Evolutionary conservation across 1,140 invertebrate genomes (phyloP), one percentile per base, ranked within the genome.

Genomic region (Magallana gigas): DNA sequence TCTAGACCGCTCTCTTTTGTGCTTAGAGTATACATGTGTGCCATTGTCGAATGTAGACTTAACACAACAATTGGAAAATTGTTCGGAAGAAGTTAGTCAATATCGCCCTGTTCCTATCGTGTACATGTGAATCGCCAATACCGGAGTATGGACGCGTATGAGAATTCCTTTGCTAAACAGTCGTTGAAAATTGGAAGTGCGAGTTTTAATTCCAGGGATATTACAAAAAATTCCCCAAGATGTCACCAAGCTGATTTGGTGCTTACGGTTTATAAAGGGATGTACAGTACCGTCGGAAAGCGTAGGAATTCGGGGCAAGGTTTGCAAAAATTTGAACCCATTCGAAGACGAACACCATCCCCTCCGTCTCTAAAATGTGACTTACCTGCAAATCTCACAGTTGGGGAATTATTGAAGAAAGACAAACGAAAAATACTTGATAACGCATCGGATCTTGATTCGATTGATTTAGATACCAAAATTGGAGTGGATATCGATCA

Each of bases 111-210:
- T 8, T 8, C 23, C 14, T 76, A 9, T 76, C 12, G 23, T 76
- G 7, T 36, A 76, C 23, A 76, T 29, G 18, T 12, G 36, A 29
- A 76, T 11, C 14, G 9, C 9, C 68, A 29, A 12, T 23, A 76
- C 36, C 18, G 36, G 36, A 76, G 12, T 76, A 76, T 76, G 68
- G 68, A 76, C 12, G 23, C 23, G 11, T 76, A 12, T 48, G 23
- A 36, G 14, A 76, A 29, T 76, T 76, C 68, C 11, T 76, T 76
- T 36, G 68, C 68, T 12, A 76, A 29, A 76, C 68, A 76, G 12
- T 76, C 68, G 36, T 29, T 48, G 36, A 76, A 76, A 76, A 76
- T 76, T 9, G 68, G 8, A 2, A 36, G 68, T 29, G 68, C 23
- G 29, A 76, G 68, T 29, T 76, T 76, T 76, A 76, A 76, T 36